Percentiles rank a stretch among this genome's conserved stretches.
Evolutionary conservation across 2,888 invertebrate species (phyloP).

Genomic region (Eilema depressum): DNA sequence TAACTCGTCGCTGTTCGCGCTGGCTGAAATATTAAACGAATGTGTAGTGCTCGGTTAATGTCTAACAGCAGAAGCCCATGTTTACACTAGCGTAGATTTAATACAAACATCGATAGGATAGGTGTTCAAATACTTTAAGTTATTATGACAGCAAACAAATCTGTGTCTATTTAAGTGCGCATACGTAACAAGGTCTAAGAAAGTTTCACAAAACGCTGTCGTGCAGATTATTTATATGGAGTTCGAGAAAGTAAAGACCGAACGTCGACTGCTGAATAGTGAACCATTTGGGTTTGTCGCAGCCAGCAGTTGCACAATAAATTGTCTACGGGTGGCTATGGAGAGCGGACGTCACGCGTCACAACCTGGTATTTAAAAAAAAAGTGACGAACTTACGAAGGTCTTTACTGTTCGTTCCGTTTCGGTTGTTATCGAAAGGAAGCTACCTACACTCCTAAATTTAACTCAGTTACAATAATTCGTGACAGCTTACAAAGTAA

Average conservation of each 20-base stretch:
- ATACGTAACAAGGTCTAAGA: constrained; percentile 52
- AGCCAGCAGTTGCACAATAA: constrained; percentile 75
- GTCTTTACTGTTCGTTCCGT: constrained; percentile 48
- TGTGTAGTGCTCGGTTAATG: constrained; percentile 31
- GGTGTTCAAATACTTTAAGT: constrained; percentile 35
- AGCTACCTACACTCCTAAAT: constrained; percentile 34
- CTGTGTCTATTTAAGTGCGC: constrained; percentile 29
- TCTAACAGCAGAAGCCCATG: constrained; percentile 35
- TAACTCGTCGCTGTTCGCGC: constrained; percentile 17
- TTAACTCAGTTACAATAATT: not conserved
- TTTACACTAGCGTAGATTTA: constrained; percentile 41
- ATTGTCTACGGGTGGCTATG: constrained; percentile 69
- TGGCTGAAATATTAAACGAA: constrained; percentile 28
- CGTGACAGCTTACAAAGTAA: not conserved
- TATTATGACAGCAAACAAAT: constrained; percentile 37
- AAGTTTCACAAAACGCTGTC: constrained; percentile 63
- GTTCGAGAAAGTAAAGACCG: constrained; percentile 80
- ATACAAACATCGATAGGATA: constrained; percentile 41
- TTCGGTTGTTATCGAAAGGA: constrained; percentile 47
- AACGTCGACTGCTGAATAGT: constrained; percentile 73
- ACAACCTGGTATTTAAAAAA: constrained; percentile 63
- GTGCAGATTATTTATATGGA: constrained; percentile 69
- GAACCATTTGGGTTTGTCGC: constrained; percentile 66
- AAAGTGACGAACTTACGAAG: constrained; percentile 60
- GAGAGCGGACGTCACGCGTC: constrained; percentile 73